Evolutionary conservation across 1,140 invertebrate species (phyloP), one percentile per base, ranked within the genome.

Genomic region (Mya arenaria): DNA sequence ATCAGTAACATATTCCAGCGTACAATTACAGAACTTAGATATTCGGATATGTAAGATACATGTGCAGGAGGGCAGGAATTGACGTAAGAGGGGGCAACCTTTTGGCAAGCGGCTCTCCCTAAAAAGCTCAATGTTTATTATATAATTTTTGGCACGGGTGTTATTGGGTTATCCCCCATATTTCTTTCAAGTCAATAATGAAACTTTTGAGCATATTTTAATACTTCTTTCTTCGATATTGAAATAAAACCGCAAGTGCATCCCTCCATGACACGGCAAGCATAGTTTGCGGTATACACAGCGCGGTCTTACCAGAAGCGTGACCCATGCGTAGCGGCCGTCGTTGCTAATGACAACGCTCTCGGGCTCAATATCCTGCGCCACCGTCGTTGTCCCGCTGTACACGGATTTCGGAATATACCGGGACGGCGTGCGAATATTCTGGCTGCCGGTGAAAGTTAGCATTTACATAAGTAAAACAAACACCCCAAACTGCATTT

Each of bases 311-410:
- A 83, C 82, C 73, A 71, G 73, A 28, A 83, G 71, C 19, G 73
- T 78, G 17, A 83, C 74, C 8, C 63, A 83, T 25, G 82, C 82
- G 19, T 30, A 69, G 60, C 48, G 28, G 36, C 39, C 37, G 30
- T 83, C 73, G 3, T 15, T n/a, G 34, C 34, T 71, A n/a, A 75
- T 63, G 1, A 68, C 66, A 8, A 83, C 52, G 41, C 71, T 32
- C 58, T 69, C 66, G 6, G 82, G 82, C 41, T 83, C 74, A 23
- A 83, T 34, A 52, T 83, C 82, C 25, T 78, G 73, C 4, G 82
- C n/a, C 36, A 83, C 65, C 4, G 65, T 37, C 28, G 65, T 71
- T 8, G 19, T 37, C 25, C 41, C 34, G n/a, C 23, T 28, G 1
- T 32, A 28, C 4, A 78, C 4, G 19, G 17, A 37, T 10, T 36